phyloP scores from a whole-genome alignment of 2,888 invertebrate species.

The Xestia c-nigrum region DNA sequence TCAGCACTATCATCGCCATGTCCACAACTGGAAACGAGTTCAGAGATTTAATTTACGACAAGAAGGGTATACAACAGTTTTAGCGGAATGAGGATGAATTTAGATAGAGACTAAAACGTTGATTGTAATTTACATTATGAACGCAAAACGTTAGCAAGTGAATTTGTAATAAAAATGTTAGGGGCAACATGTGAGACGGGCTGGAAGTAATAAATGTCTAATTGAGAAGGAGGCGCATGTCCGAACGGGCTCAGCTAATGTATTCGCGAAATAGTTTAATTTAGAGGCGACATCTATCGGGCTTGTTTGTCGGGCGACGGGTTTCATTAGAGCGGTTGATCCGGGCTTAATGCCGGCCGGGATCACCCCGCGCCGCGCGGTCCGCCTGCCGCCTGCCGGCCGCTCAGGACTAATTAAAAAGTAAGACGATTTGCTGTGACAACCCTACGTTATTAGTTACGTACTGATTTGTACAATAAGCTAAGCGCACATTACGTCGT shows the following conservation, averaged over 20 bases:
- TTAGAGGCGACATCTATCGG: conserved; percentile 77
- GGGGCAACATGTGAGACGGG: conserved; percentile 18
- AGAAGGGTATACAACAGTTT: background rate
- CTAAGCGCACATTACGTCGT: background rate
- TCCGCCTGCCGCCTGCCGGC: conserved; percentile 10
- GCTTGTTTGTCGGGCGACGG: conserved; percentile 71
- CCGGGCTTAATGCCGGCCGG: conserved; percentile 65
- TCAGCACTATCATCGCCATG: background rate
- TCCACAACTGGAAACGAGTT: too few relatives aligned
- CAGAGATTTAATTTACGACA: background rate
- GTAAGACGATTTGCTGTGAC: conserved; percentile 66
- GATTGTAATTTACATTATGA: background rate
- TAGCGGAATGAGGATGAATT: background rate
- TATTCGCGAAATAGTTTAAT: conserved; percentile 82
- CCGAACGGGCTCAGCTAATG: conserved; percentile 66
- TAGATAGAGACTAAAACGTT: background rate
- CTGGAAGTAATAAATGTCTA: conserved; percentile 58
- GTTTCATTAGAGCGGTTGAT: conserved; percentile 73
- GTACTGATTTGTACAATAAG: conserved; percentile 8
- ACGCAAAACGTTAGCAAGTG: background rate
- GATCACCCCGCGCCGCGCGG: conserved; percentile 41
- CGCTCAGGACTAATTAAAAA: conserved; percentile 73
- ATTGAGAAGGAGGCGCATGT: conserved; percentile 37
- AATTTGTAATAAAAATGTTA: conserved; percentile 12
- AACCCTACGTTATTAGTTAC: conserved; percentile 15